Evolutionary conservation across 2,113 vertebrate species (phyloP).

Genomic region (Carollia perspicillata): DNA sequence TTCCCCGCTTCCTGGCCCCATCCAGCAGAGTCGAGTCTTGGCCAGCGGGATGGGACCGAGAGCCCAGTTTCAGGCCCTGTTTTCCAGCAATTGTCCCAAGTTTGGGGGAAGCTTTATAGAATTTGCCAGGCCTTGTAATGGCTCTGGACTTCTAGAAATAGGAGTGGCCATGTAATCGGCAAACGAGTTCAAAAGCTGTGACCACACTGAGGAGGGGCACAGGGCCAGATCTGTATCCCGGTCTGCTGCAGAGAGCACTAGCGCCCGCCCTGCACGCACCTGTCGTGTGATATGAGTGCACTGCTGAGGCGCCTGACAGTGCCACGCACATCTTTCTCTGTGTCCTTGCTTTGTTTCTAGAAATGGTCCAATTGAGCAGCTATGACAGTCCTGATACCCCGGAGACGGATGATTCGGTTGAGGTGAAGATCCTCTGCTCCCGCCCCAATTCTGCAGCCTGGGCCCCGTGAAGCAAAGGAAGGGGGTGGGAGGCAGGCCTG

Average conservation of each 20-base stretch:
- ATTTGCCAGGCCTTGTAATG: background rate
- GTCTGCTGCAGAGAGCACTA: background rate
- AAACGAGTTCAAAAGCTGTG: background rate
- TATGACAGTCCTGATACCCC: constrained; percentile 95
- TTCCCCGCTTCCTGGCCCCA: background rate
- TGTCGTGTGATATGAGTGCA: background rate
- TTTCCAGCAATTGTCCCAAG: background rate
- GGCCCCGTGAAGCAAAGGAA: background rate
- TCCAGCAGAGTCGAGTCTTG: background rate
- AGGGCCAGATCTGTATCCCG: background rate
- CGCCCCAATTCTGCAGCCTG: background rate
- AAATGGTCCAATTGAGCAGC: constrained; percentile 98
- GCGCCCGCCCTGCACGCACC: background rate
- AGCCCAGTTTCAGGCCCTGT: background rate
- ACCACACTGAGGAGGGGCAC: background rate
- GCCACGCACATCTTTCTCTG: background rate
- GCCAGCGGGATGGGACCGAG: background rate
- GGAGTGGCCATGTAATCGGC: background rate
- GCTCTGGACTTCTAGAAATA: background rate
- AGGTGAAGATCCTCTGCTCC: constrained; percentile 82
- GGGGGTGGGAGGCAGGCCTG: background rate
- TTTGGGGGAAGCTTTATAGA: constrained; percentile 19
- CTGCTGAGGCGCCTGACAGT: background rate
- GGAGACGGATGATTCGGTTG: constrained; percentile 93
- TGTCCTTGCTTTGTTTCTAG: constrained; percentile 80